These are phyloP conservation scores for Petrocephalus microphthalmus DNA, from an alignment of 2,113 vertebrate genomes.

Conservation along the genomic window DNA sequence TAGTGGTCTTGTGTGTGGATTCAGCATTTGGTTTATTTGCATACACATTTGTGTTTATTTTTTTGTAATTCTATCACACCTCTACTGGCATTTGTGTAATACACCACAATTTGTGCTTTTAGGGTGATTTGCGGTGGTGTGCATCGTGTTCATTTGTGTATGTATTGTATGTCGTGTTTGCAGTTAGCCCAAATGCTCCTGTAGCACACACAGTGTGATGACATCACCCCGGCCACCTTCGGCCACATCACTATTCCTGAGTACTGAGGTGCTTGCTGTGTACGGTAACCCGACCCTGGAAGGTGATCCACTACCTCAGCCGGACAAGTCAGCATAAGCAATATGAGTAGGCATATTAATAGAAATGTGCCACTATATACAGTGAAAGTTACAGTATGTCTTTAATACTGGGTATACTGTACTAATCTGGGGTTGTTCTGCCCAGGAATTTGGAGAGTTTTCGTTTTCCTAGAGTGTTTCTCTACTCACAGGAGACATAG, in stretches of 20 bases:
- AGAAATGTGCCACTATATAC: constrained; percentile 37
- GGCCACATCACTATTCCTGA: constrained; percentile 44
- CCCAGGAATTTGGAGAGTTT: neutral
- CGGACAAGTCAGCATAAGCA: constrained; percentile 31
- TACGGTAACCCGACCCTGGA: constrained; percentile 43
- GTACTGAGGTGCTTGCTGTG: constrained; percentile 46
- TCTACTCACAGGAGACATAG: neutral
- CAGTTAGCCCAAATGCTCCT: neutral
- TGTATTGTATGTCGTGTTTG: neutral
- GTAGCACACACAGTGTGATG: neutral
- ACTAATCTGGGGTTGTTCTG: neutral
- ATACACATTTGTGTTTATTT: neutral
- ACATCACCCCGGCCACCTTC: constrained; percentile 9
- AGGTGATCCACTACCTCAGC: constrained; percentile 43
- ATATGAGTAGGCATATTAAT: constrained; percentile 47
- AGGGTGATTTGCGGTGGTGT: neutral
- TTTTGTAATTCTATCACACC: neutral
- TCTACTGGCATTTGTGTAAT: neutral
- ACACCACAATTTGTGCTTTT: neutral
- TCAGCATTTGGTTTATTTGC: neutral
- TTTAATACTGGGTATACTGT: constrained; percentile 27
- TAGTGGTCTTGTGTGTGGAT: neutral
- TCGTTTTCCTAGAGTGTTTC: neutral
- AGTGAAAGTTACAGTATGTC: constrained; percentile 28
- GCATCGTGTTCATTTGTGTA: neutral